Percentiles rank a stretch among this genome's conserved stretches.
These are phyloP conservation scores for Pardalotus punctatus DNA, from an alignment of 2,113 vertebrate genomes.

Conservation along the genomic window DNA sequence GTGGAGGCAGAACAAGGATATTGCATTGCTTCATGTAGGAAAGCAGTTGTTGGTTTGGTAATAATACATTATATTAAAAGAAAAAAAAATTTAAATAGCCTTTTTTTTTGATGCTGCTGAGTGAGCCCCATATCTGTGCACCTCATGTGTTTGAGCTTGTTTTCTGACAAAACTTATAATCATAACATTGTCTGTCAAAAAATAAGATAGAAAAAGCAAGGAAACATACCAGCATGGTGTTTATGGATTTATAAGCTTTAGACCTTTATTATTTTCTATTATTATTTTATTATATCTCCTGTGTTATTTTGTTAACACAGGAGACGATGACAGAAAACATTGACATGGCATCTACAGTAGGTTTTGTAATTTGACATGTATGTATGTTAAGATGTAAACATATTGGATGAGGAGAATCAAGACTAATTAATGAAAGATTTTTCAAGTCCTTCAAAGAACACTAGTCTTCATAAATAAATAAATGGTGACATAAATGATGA, in stretches of 20 bases:
- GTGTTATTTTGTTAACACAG: background rate
- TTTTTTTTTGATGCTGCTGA: background rate
- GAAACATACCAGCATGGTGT: background rate
- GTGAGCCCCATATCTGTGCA: background rate
- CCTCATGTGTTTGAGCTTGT: background rate
- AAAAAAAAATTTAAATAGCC: background rate
- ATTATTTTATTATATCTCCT: no score
- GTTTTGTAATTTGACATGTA: background rate
- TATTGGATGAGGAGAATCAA: background rate
- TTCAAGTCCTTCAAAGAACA: background rate
- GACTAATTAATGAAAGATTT: background rate
- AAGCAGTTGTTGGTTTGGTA: background rate
- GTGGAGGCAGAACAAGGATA: background rate
- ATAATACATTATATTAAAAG: background rate
- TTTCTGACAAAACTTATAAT: slow-evolving; percentile 1
- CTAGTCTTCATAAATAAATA: background rate
- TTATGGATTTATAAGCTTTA: background rate
- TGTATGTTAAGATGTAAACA: background rate
- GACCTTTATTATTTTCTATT: slow-evolving; percentile 24
- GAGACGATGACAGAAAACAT: background rate
- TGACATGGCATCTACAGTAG: background rate
- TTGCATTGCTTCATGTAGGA: background rate
- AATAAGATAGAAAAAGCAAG: background rate
- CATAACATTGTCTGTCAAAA: background rate
- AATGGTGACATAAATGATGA: background rate